These are phyloP conservation scores for Spheniscus humboldti DNA, from an alignment of 2,797 vertebrate genomes.

Conservation along the genomic window DNA sequence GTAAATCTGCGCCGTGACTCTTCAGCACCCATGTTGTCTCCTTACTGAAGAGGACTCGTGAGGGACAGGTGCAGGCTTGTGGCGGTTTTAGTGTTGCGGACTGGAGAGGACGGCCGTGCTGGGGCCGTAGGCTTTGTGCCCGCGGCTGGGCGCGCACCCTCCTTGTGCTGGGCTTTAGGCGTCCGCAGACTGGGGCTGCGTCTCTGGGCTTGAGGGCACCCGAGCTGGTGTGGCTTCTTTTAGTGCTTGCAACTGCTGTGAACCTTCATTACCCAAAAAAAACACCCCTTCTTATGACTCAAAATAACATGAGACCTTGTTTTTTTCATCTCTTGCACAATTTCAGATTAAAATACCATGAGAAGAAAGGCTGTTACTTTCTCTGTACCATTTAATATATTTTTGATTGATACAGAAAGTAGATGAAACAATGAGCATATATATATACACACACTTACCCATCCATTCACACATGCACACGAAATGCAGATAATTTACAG, in stretches of 20 bases:
- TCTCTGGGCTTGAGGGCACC: background rate
- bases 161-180: background rate
- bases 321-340: background rate
- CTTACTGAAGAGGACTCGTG: background rate
- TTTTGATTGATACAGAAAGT: background rate
- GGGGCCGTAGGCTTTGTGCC: background rate
- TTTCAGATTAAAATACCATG: background rate
- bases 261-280: background rate
- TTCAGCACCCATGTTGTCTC: background rate
- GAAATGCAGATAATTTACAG: background rate
- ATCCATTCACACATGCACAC: background rate
- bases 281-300: background rate
- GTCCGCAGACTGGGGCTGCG: background rate
- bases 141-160: accelerated
- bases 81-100: background rate
- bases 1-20: background rate
- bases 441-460: background rate
- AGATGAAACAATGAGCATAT: background rate
- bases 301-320: background rate
- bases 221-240: background rate
- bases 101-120: accelerated
- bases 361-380: background rate
- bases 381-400: background rate
- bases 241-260: background rate
- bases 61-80: background rate